Conservation (phyloP, 2,797 vertebrate species). For the Sebastes goodei region DNA sequence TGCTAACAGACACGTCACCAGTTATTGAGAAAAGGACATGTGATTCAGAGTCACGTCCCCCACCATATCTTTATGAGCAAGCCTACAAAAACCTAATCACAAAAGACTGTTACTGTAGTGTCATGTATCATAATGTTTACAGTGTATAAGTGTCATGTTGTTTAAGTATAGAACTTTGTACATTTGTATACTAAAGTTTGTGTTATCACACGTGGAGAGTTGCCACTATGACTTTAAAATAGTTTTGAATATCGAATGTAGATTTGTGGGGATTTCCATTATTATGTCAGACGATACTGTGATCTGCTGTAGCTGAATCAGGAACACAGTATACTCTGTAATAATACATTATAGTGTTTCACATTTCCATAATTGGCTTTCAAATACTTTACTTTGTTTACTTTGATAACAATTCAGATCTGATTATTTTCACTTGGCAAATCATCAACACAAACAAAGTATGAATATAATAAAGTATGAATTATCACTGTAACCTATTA, state of each 20-base stretch:
- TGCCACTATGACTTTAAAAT: neutral
- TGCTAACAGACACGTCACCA: neutral
- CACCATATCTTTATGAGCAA: neutral
- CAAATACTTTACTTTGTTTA: neutral
- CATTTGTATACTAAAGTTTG: neutral
- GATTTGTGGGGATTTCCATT: constrained; percentile 25
- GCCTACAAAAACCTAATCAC: neutral
- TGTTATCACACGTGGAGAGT: neutral
- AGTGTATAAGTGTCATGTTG: neutral
- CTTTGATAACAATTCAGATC: neutral
- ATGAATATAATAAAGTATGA: neutral
- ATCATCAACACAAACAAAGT: neutral
- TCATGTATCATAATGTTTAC: neutral
- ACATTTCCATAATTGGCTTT: neutral
- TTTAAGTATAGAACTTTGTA: neutral
- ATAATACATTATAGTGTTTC: neutral
- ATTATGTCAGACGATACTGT: neutral
- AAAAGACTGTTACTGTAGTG: neutral
- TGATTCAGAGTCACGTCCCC: neutral
- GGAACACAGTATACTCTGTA: neutral
- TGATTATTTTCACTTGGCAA: neutral
- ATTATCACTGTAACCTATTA: neutral
- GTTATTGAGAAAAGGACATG: neutral
- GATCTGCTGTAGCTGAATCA: neutral
- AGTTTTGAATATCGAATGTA: constrained; percentile 4